These are phyloP conservation scores for Tetrapedia diversipes DNA, from an alignment of 2,888 invertebrate genomes.

Conservation along the genomic window DNA sequence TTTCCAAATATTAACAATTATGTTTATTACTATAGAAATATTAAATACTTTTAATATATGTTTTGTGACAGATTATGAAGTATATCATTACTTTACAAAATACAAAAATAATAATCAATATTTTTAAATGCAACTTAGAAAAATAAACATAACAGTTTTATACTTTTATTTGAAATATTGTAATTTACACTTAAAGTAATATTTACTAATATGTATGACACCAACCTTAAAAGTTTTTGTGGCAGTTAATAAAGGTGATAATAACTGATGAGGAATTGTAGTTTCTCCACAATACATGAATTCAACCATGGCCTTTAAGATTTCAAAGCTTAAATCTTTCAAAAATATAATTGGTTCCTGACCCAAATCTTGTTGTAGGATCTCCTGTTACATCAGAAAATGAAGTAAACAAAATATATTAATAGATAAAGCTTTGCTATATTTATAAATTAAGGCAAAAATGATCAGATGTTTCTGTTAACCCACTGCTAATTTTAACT, in stretches of 20 bases:
- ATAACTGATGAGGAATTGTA: slow-evolving; percentile 87
- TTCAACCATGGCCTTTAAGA: slow-evolving; percentile 89
- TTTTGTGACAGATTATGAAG: background rate
- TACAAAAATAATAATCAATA: background rate
- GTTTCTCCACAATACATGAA: slow-evolving; percentile 92
- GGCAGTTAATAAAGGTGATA: slow-evolving; percentile 88
- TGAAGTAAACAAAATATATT: slow-evolving; percentile 25
- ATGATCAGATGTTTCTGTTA: slow-evolving; percentile 3
- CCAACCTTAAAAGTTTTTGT: slow-evolving; percentile 88
- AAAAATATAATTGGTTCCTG: slow-evolving; percentile 84
- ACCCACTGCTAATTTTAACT: background rate
- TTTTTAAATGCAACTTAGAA: too few relatives aligned
- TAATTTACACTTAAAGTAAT: slow-evolving; percentile 3
- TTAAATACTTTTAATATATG: slow-evolving; percentile 7
- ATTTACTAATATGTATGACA: slow-evolving; percentile 15
- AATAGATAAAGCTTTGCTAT: background rate
- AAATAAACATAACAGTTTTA: background rate
- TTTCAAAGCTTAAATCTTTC: slow-evolving; percentile 88
- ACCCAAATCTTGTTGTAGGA: slow-evolving; percentile 82
- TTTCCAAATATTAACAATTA: too few relatives aligned
- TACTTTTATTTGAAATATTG: background rate
- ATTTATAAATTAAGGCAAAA: slow-evolving; percentile 6
- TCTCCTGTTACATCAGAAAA: slow-evolving; percentile 74
- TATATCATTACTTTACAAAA: too few relatives aligned
- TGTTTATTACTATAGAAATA: too few relatives aligned